Percentiles rank a stretch among this genome's conserved stretches.
Evolutionary conservation across 2,113 vertebrate genomes (phyloP).

Genomic region (Gobiocypris rarus): DNA sequence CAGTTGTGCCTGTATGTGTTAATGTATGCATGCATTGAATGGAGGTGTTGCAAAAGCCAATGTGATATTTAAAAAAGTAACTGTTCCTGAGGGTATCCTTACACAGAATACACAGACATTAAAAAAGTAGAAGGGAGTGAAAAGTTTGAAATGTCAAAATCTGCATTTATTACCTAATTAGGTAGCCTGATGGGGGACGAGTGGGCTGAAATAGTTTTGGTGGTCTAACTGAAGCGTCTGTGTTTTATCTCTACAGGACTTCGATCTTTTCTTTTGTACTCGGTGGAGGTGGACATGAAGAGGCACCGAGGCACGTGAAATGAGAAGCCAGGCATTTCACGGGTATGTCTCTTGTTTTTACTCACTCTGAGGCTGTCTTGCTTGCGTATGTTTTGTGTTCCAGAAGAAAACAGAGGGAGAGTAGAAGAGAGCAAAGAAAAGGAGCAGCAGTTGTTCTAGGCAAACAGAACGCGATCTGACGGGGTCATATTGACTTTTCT

Average conservation of each 20-base stretch:
- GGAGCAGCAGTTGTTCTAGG: slow-evolving; percentile 2
- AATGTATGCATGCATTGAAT: not conserved
- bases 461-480: slow-evolving; percentile 44
- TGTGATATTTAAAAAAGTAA: not conserved
- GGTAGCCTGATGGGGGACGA: not conserved
- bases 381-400: slow-evolving; percentile 65
- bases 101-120: not conserved
- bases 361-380: slow-evolving; percentile 69
- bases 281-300: slow-evolving; percentile 37
- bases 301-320: slow-evolving; percentile 61
- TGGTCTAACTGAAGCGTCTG: not conserved
- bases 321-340: slow-evolving; percentile 64
- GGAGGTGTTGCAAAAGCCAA: slow-evolving; percentile 1
- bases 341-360: slow-evolving; percentile 61
- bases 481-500: slow-evolving; percentile 32
- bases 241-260: slow-evolving; percentile 67
- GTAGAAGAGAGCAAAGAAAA: slow-evolving; percentile 40
- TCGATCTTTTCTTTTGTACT: slow-evolving; percentile 49
- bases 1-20: not conserved
- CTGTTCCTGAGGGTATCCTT: not conserved
- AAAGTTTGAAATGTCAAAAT: not conserved
- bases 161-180: not conserved
- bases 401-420: slow-evolving; percentile 30
- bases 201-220: not conserved
- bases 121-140: not conserved